Percentiles rank a stretch among this genome's conserved stretches.
Conservation (phyloP, 2,888 invertebrate species). For the Rhingia campestris region DNA sequence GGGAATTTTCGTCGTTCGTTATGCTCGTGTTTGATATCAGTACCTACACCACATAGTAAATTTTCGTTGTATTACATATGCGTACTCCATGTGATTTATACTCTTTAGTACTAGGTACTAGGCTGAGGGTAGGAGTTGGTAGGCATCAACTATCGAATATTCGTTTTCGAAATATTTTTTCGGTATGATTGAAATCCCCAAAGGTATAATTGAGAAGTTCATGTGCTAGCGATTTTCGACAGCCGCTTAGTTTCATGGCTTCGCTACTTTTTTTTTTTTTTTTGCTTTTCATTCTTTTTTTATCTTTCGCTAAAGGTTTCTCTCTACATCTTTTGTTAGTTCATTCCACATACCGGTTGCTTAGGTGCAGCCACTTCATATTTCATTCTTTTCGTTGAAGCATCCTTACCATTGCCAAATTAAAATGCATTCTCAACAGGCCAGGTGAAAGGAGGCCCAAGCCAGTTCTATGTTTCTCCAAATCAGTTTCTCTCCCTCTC, state of each 20-base stretch:
- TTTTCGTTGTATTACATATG: no score
- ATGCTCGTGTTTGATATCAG: no score
- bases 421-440: not conserved
- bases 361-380: not conserved
- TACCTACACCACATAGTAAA: no score
- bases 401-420: no score
- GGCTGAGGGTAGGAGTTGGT: no score
- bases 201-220: no score
- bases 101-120: no score
- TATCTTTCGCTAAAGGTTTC: conserved; percentile 1
- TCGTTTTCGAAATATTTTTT: no score
- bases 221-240: not conserved
- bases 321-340: not conserved
- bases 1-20: no score
- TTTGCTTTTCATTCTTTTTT: not conserved
- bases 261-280: not conserved
- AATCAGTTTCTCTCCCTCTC: not conserved
- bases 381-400: not conserved
- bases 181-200: no score
- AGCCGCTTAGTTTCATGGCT: conserved; percentile 1
- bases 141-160: no score
- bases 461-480: not conserved
- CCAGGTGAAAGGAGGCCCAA: not conserved
- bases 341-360: conserved; percentile 14
- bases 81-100: no score